Evolutionary conservation across 1,140 invertebrate species (phyloP).

Genomic region (Medauroidea extradentata): DNA sequence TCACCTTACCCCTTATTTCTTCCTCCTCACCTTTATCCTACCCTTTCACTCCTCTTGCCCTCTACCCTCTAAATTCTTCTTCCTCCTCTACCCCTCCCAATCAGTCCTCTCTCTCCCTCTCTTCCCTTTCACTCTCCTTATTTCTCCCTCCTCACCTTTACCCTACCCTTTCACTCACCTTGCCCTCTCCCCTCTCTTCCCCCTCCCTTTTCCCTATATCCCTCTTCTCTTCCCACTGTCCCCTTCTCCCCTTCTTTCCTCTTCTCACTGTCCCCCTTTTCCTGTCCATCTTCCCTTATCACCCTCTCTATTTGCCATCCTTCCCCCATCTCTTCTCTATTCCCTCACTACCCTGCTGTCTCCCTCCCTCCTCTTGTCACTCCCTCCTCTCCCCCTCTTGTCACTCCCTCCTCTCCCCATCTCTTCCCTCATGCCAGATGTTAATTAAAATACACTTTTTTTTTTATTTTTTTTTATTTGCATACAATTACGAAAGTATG

Average conservation of each 20-base stretch:
- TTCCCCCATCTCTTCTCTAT: neutral
- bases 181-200: no score
- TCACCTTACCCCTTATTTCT: neutral
- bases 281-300: neutral
- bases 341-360: neutral
- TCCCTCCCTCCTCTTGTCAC: no score
- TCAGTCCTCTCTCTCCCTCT: neutral
- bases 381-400: neutral
- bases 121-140: neutral
- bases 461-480: no score
- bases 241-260: neutral
- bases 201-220: neutral
- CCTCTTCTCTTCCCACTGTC: neutral
- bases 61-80: neutral
- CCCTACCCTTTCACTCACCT: neutral
- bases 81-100: neutral
- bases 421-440: no score
- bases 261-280: neutral
- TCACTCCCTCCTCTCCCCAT: neutral
- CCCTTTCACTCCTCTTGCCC: neutral
- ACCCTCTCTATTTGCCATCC: neutral
- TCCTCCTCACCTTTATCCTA: neutral
- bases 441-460: no score
- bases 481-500: no score
- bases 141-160: neutral